These are phyloP conservation scores for Ophioninae sp. DNA, from an alignment of 2,888 invertebrate genomes.

Conservation along the genomic window DNA sequence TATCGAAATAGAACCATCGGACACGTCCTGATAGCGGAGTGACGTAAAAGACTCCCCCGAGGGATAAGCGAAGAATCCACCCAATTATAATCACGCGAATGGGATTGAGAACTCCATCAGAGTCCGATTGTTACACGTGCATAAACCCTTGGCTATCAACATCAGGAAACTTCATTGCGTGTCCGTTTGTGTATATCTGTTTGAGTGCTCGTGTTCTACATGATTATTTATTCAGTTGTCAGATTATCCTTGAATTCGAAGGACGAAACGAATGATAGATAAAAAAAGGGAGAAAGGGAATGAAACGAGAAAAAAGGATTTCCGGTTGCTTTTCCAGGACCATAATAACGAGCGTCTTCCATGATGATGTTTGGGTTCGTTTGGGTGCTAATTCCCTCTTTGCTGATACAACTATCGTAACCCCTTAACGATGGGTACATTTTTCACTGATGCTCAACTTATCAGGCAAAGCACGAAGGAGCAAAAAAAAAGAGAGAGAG, in stretches of 20 bases:
- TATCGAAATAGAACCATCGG: not conserved
- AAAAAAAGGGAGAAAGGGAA: not conserved
- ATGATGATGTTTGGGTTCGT: conserved; percentile 7
- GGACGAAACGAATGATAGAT: not conserved
- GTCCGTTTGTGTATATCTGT: conserved; percentile 11
- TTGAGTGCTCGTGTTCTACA: too few species aligned
- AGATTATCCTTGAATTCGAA: not conserved
- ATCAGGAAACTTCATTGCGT: conserved; percentile 20
- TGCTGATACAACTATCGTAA: conserved; percentile 41
- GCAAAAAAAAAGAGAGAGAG: conserved; percentile 23
- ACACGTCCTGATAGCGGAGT: conserved; percentile 17
- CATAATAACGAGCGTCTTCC: conserved; percentile 45
- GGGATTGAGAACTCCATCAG: conserved; percentile 14
- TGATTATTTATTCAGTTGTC: conserved; percentile 23
- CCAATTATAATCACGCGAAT: conserved; percentile 6
- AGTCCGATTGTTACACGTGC: not conserved
- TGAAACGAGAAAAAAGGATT: not conserved
- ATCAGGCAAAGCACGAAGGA: not conserved
- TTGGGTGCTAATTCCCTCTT: conserved; percentile 54
- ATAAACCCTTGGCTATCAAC: not conserved
- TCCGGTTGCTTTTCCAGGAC: conserved; percentile 18
- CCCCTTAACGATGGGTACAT: conserved; percentile 27
- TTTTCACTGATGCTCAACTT: conserved; percentile 48
- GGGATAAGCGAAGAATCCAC: conserved; percentile 6
- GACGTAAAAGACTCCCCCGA: conserved; percentile 9